Evolutionary conservation across 2,888 invertebrate genomes (phyloP).

Genomic region (Pheosia tremula): DNA sequence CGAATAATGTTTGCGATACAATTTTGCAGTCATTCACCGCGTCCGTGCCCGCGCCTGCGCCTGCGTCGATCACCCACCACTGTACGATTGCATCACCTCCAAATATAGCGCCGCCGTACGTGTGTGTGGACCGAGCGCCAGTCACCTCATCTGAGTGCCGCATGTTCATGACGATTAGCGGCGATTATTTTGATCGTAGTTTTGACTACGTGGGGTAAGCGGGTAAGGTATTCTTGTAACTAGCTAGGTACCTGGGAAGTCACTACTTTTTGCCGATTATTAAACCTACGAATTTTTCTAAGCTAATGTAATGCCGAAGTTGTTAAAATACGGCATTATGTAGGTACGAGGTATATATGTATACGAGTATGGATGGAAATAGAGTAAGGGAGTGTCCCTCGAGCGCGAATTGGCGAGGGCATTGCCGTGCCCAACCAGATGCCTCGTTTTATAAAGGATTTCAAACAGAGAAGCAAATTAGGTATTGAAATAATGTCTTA

Average conservation of each 20-base stretch:
- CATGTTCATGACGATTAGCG: constrained; percentile 16
- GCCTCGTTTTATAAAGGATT: too few species aligned
- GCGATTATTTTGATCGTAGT: constrained; percentile 12
- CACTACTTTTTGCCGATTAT: not conserved
- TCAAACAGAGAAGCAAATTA: too few species aligned
- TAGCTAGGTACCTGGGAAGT: not conserved
- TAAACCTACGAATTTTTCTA: not conserved
- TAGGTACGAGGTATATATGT: too few species aligned
- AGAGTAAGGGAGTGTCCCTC: too few species aligned
- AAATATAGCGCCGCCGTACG: constrained; percentile 54
- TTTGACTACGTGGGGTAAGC: constrained; percentile 19
- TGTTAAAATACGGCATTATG: too few species aligned
- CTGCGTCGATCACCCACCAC: constrained; percentile 24
- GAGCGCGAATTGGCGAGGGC: too few species aligned
- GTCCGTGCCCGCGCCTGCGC: constrained; percentile 20
- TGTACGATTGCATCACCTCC: constrained; percentile 60
- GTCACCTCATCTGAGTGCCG: constrained; percentile 33
- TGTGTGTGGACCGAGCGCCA: constrained; percentile 38
- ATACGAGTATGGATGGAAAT: too few species aligned
- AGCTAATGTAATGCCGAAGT: too few species aligned
- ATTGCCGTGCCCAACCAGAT: too few species aligned
- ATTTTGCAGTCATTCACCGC: constrained; percentile 59
- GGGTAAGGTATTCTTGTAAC: not conserved
- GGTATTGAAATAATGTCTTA: too few species aligned
- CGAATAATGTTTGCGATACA: constrained; percentile 44